phyloP scores from a whole-genome alignment of 2,797 vertebrate species.

The Dromococcyx pavoninus region DNA sequence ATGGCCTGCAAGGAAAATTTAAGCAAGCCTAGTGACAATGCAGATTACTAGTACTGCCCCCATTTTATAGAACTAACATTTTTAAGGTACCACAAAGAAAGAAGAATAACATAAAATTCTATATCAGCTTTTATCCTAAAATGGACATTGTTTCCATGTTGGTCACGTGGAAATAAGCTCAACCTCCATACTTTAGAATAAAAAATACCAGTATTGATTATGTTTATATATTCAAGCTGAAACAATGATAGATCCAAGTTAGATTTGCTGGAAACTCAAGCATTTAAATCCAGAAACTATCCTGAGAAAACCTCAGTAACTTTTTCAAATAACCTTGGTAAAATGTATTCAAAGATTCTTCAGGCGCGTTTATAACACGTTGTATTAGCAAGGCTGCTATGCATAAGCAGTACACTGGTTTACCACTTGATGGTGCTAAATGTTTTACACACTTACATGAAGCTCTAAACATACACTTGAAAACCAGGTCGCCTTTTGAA shows the following conservation, averaged over 20 bases:
- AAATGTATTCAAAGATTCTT: not conserved
- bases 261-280: not conserved
- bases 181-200: not conserved
- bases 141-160: not conserved
- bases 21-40: not conserved
- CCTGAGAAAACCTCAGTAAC: not conserved
- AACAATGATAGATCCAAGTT: not conserved
- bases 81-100: not conserved
- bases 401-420: not conserved
- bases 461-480: not conserved
- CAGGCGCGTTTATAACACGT: not conserved
- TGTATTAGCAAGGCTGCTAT: not conserved
- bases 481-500: not conserved
- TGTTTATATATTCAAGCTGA: not conserved
- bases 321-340: not conserved
- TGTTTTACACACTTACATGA: not conserved
- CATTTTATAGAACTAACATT: not conserved
- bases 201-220: not conserved
- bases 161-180: not conserved
- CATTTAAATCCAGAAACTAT: not conserved
- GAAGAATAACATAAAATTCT: not conserved
- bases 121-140: not conserved
- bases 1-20: not conserved
- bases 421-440: slow-evolving; percentile 69
- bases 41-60: not conserved